phyloP scores from a whole-genome alignment of 2,113 vertebrate genomes.

The Oryzias woworae region DNA sequence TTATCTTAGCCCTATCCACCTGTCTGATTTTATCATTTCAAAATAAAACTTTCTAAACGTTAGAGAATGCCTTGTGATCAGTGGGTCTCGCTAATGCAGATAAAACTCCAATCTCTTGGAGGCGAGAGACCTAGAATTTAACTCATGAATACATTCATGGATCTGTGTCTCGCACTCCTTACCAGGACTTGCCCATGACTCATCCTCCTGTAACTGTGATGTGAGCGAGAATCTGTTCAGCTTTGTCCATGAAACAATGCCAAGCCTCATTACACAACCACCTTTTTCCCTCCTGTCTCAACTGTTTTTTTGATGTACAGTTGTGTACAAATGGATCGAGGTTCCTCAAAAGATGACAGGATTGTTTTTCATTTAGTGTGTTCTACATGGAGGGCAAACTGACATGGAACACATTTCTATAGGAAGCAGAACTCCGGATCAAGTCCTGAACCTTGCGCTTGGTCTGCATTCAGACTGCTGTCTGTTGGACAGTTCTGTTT shows the following conservation, averaged over 20 bases:
- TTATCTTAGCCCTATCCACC: no score
- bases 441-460: no score
- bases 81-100: neutral
- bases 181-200: neutral
- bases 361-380: neutral
- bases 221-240: neutral
- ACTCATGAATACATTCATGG: slow-evolving; percentile 1
- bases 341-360: neutral
- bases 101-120: neutral
- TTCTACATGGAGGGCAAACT: neutral
- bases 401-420: neutral
- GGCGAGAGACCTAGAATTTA: neutral
- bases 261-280: neutral
- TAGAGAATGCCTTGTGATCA: neutral
- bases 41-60: neutral
- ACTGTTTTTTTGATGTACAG: neutral
- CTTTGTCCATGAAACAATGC: slow-evolving; percentile 1
- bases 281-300: neutral
- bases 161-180: neutral
- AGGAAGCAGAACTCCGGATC: no score
- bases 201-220: neutral
- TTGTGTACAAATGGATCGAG: slow-evolving; percentile 1
- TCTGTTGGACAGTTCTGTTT: no score
- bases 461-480: no score
- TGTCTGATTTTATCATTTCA: neutral